Percentiles rank a stretch among this genome's conserved stretches.
Evolutionary conservation across 2,888 invertebrate species (phyloP).

Genomic region (Nomada goodeniana): DNA sequence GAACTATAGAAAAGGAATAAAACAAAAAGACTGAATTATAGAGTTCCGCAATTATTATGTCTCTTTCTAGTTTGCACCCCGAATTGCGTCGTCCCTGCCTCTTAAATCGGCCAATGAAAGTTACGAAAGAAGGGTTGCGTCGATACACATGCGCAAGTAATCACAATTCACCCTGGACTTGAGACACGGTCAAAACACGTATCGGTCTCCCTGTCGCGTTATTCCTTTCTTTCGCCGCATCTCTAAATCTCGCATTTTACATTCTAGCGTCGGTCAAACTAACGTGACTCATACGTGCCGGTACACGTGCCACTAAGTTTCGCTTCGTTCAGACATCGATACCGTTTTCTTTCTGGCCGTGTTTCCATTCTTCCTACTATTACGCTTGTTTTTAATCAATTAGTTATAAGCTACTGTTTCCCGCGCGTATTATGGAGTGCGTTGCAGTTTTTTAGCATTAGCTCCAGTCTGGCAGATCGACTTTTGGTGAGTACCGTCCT

Average conservation of each 20-base stretch:
- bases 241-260: conserved; percentile 18
- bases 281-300: neutral
- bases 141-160: conserved; percentile 62
- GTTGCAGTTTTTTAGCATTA: conserved; percentile 82
- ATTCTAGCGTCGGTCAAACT: conserved; percentile 10
- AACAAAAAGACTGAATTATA: neutral
- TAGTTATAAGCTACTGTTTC: conserved; percentile 54
- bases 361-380: neutral
- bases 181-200: conserved; percentile 61
- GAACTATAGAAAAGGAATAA: neutral
- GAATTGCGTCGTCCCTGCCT: conserved; percentile 35
- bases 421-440: conserved; percentile 75
- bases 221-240: conserved; percentile 42
- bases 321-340: neutral
- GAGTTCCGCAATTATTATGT: conserved; percentile 1
- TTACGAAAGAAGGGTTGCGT: conserved; percentile 57
- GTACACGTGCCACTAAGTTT: conserved; percentile 2
- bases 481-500: conserved; percentile 76
- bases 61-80: conserved; percentile 4
- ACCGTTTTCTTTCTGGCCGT: neutral
- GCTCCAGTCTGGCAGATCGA: conserved; percentile 70
- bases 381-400: conserved; percentile 9
- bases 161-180: conserved; percentile 68
- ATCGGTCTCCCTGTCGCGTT: conserved; percentile 50
- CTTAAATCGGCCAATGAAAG: conserved; percentile 45